Base-by-base conservation (phyloP, 2,888 invertebrate genomes). In the Kryphioiulus occultus region DNA sequence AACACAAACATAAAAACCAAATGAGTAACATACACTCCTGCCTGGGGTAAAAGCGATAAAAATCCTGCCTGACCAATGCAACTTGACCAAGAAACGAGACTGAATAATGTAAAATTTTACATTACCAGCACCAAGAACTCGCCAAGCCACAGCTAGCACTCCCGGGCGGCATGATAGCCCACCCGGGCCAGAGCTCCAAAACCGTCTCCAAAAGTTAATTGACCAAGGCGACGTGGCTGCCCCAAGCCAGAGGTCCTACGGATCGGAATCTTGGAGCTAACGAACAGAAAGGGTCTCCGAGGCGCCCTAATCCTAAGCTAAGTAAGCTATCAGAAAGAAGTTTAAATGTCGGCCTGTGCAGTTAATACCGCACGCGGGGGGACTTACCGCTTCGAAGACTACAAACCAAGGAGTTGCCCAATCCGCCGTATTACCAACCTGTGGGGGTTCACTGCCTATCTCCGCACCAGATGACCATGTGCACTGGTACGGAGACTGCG, bases 351-450 rank as follows among this genome's bases (percentile, higher is more conserved):
- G 10, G 26, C 68, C 68, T 68, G 68, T 68, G 68, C 68, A 10
- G 26, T 68, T 68, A 68, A 26, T 22, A 68, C 26, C 68, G 10
- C 68, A 68, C 68, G 68, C 68, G 68, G 68, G 68, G 68, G 68
- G 68, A 68, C 68, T 68, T 22, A 68, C 68, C 68, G 68, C 68
- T 68, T 68, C 68, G 68, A 22, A 68, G 68, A 26, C 68, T 68
- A 68, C 68, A 22, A 26, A 68, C 68, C 68, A 68, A 68, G 68
- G 68, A 68, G 68, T 68, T 68, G 68, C 68, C 68, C 68, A 26
- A 68, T 10, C 68, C 68, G 68, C 68, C 68, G 68, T 22, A 0
- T 68, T 68, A 7, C 68, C 68, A 68, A 9, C 68, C 68, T 26
- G 68, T 68, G 68, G 68, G 26, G 9, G n/a, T n/a, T 26, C 7